A percentile compares a stretch with the other conserved stretches of the same genome.
Evolutionary conservation across 2,888 invertebrate genomes (phyloP).

Genomic region (Agrilus cyanescens): DNA sequence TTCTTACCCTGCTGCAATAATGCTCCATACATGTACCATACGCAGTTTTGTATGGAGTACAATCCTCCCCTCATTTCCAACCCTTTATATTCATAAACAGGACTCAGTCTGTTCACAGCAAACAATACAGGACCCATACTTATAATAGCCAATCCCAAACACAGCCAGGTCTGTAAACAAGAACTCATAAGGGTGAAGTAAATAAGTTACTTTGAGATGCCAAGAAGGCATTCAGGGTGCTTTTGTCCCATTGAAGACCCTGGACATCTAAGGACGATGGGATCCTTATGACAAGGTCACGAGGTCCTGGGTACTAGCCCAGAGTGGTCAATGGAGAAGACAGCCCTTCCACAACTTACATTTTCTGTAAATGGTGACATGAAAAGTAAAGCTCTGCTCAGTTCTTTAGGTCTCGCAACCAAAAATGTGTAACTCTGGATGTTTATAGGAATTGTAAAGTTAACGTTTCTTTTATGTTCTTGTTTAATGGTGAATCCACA

Average conservation of each 20-base stretch:
- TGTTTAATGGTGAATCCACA: constrained; percentile 47
- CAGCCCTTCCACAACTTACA: constrained; percentile 35
- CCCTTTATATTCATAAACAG: constrained; percentile 54
- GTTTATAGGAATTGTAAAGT: constrained; percentile 69
- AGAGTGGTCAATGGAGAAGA: background rate
- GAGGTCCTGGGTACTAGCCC: background rate
- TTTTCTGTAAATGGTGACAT: constrained; percentile 67
- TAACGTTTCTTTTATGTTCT: constrained; percentile 42
- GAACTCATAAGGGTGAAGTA: background rate
- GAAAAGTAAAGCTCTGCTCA: constrained; percentile 73
- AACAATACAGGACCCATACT: constrained; percentile 69
- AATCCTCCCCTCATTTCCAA: constrained; percentile 44
- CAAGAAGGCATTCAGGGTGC: background rate
- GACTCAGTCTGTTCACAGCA: constrained; percentile 59
- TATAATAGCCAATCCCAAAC: constrained; percentile 59
- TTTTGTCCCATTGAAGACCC: background rate
- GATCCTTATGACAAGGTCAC: background rate
- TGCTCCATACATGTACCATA: constrained; percentile 86
- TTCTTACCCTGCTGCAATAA: constrained; percentile 76
- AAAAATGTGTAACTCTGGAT: constrained; percentile 70
- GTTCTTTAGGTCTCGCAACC: constrained; percentile 63
- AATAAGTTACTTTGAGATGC: background rate
- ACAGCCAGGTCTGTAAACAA: constrained; percentile 65
- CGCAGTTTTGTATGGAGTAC: constrained; percentile 55
- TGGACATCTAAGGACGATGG: background rate